Base-by-base conservation (phyloP, 30 jellyfish, hydroid and myxozoan species). In the Sanderia malayensis region DNA sequence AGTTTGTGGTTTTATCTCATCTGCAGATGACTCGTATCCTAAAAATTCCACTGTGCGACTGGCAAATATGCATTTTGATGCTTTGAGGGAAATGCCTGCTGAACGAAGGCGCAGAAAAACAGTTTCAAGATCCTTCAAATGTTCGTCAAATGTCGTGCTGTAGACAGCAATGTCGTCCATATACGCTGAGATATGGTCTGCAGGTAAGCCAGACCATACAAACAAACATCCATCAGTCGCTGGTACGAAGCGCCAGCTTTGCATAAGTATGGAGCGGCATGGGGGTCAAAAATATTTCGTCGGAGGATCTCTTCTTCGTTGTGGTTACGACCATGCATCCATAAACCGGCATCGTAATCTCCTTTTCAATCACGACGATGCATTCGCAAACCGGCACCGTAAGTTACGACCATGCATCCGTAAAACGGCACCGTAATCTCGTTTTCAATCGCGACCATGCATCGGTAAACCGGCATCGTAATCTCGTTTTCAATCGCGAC, bases 191-290 rank as follows among this genome's bases (percentile, higher is more conserved):
- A 47, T 22, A 24, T 87, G 37, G 29, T 67, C 75, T 10, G 74
- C 22, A n/a, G n/a, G n/a, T n/a, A n/a, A 46, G 74, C 33, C 31
- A 71, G 84, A 2, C 73, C 84, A 2, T 86, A 44, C 32, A 61
- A 65, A 1, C 55, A 18, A 2, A 65, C 34, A 73, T 75, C 70
- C 71, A 75, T 75, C 30, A 75, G 4, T 30, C 87, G 26, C 55
- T 75, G 83, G 25, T 60, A 75, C 3, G 82, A 33, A 77, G 82
- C 82, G 45, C 82, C 70, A 10, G 87, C 87, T 29, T 75, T 75
- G 47, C 87, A 75, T 30, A 75, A n/a, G n/a, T n/a, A n/a, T n/a
- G n/a, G n/a, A n/a, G n/a, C n/a, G n/a, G n/a, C n/a, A n/a, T n/a
- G n/a, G n/a, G n/a, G n/a, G n/a, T n/a, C n/a, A n/a, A n/a, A n/a